Base-by-base conservation (phyloP, 2,113 vertebrate genomes). In the Tinamus guttatus region DNA sequence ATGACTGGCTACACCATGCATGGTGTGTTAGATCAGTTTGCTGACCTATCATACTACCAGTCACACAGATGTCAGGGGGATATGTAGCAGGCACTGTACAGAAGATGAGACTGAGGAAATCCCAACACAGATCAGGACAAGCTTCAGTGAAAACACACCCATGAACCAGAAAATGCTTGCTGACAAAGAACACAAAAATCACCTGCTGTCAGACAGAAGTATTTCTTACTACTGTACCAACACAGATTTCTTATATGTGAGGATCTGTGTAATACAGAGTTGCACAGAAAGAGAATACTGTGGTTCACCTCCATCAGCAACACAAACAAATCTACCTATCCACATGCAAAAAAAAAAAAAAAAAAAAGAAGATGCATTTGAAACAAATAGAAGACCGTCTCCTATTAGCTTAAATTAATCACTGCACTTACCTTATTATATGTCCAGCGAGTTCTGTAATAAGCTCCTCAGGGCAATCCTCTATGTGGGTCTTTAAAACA, bases 381-480 rank as follows among this genome's bases (percentile, higher is more conserved):
- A 86, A 90, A 16, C 11, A 40, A 87, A 67, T 22, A 30, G 73
- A 28, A 52, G 11, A 17, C 52, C 15, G 74, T 75, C 20, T 71
- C 91, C 84, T 17, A 76, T 45, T 60, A 82, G 52, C 0, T 22
- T 59, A 59, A 41, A 67, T 51, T 69, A 84, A 89, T 60, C 36
- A 90, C 7, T 90, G 45, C 81, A 97, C 95, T 97, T 98, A 97
- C 98, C 97, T 98, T 95, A 97, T 94, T 95, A 99, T 97, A 71
- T 98, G 97, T 90, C 99, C 98, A 17, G 99, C 98, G 90, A 99
- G 97, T 93, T 99, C 99, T 65, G 97, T 95, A 84, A 99, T 96
- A 95, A 99, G 98, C 76, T 99, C 99, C 69, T 99, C 99, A 8
- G 99, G 98, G 82, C 98, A 99, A 97, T 99, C 99, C 30, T 95